Conservation (phyloP, 1,140 invertebrate genomes). For the Doryteuthis pealeii region DNA sequence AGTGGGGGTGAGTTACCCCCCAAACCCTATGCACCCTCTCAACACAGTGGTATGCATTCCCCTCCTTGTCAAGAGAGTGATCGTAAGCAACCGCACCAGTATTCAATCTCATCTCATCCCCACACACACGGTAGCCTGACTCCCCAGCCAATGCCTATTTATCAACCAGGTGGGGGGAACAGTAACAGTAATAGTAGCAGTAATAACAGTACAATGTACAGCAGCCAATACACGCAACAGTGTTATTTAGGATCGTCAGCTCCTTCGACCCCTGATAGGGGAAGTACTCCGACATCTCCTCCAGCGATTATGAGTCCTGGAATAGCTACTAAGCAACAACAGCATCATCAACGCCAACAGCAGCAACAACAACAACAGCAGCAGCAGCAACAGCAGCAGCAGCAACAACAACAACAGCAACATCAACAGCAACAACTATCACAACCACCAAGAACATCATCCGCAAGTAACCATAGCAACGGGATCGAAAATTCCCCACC, state of each 20-base stretch:
- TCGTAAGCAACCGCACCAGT: too few species aligned
- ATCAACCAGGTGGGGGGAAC: too few species aligned
- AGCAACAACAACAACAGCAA: not conserved
- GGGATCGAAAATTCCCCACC: not conserved
- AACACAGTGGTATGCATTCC: not conserved
- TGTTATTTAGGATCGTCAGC: not conserved
- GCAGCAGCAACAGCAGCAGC: not conserved
- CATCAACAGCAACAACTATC: not conserved
- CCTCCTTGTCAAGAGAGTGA: too few species aligned
- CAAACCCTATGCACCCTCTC: not conserved
- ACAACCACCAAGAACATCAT: too few species aligned
- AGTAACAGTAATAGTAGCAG: too few species aligned
- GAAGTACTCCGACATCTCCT: not conserved
- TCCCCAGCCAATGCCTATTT: too few species aligned
- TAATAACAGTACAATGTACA: not conserved
- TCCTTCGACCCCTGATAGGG: not conserved
- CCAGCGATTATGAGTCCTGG: not conserved
- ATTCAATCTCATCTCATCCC: too few species aligned
- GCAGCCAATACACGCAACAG: not conserved
- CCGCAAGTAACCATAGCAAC: too few species aligned
- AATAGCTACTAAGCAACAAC: not conserved
- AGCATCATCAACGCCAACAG: not conserved
- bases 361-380: not conserved
- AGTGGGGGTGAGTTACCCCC: not conserved
- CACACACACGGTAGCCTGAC: too few species aligned